phyloP scores from a whole-genome alignment of 1,140 invertebrate genomes.

The Pygmarrhopalites habei region DNA sequence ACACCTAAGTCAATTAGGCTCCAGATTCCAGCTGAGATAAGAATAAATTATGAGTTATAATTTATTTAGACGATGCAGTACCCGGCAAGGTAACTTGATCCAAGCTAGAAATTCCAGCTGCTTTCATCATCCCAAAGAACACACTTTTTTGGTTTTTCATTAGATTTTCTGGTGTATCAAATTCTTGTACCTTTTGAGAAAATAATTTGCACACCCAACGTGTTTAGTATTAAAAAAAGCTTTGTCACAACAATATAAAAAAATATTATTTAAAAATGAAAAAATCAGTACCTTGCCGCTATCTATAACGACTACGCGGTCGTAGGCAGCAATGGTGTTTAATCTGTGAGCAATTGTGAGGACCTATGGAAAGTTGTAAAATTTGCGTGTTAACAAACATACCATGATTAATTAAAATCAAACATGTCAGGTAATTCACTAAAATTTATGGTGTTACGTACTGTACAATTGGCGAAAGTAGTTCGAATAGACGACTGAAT shows the following conservation, averaged over 20 bases:
- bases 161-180: conserved; percentile 50
- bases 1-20: too few species aligned
- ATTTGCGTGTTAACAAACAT: too few species aligned
- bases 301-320: conserved; percentile 41
- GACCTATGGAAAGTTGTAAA: too few species aligned
- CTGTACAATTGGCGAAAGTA: conserved; percentile 82
- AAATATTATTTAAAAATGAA: background rate
- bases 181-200: conserved; percentile 51
- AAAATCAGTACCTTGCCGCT: conserved; percentile 16
- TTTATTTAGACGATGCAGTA: too few species aligned
- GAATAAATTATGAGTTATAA: too few species aligned
- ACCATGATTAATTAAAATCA: too few species aligned
- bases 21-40: too few species aligned
- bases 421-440: too few species aligned
- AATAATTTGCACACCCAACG: conserved; percentile 1
- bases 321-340: conserved; percentile 87
- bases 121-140: conserved; percentile 52
- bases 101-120: conserved; percentile 38
- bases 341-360: conserved; percentile 90
- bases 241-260: too few species aligned
- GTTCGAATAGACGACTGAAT: conserved; percentile 67
- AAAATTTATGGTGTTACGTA: too few species aligned
- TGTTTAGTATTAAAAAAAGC: background rate
- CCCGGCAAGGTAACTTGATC: too few species aligned
- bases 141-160: conserved; percentile 48